These are phyloP conservation scores for Phortica okadai DNA, from an alignment of 2,888 invertebrate species.

Conservation along the genomic window DNA sequence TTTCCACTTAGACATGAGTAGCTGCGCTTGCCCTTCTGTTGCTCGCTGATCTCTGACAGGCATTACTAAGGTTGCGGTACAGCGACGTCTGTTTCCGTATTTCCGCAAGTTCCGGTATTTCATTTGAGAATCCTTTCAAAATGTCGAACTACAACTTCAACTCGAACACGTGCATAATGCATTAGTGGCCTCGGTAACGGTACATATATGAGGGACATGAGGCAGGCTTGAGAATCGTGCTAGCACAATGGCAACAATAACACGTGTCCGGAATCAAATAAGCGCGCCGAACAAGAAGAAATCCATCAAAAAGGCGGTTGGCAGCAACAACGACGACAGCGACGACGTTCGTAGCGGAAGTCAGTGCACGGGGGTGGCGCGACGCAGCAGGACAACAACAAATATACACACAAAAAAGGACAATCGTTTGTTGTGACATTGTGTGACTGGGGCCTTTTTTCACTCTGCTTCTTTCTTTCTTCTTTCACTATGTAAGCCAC, in stretches of 20 bases:
- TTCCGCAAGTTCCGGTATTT: slow-evolving; percentile 27
- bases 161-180: slow-evolving; percentile 26
- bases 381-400: slow-evolving; percentile 15
- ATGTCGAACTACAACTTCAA: slow-evolving; percentile 13
- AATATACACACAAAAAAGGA: slow-evolving; percentile 56
- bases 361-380: slow-evolving; percentile 48
- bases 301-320: slow-evolving; percentile 52
- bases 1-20: slow-evolving; percentile 45
- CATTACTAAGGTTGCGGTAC: slow-evolving; percentile 41
- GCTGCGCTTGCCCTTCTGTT: neutral
- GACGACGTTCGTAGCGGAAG: slow-evolving; percentile 57
- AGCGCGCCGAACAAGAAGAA: slow-evolving; percentile 49
- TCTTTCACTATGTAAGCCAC: slow-evolving; percentile 13
- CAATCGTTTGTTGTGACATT: slow-evolving; percentile 68
- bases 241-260: slow-evolving; percentile 45
- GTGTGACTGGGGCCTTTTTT: slow-evolving; percentile 41
- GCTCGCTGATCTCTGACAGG: neutral
- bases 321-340: no score
- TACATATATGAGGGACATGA: neutral
- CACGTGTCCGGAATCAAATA: slow-evolving; percentile 65
- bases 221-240: slow-evolving; percentile 41
- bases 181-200: slow-evolving; percentile 28
- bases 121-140: slow-evolving; percentile 18
- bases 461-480: slow-evolving; percentile 33
- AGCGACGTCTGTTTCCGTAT: slow-evolving; percentile 15